Percentiles rank a stretch among this genome's conserved stretches.
phyloP scores from a whole-genome alignment of 2,888 invertebrate species.

The Hirtodrosophila histrioides region DNA sequence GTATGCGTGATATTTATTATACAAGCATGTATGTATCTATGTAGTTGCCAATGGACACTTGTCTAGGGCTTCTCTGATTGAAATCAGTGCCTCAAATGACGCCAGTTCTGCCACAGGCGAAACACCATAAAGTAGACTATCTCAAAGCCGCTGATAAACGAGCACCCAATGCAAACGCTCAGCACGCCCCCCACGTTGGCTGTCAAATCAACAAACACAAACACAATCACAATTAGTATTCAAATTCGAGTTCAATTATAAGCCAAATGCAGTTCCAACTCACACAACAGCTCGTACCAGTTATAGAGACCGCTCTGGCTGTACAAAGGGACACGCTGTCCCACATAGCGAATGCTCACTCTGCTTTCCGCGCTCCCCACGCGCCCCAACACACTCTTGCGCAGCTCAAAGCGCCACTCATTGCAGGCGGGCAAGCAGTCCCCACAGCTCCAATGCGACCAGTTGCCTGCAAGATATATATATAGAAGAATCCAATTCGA shows the following conservation, averaged over 20 bases:
- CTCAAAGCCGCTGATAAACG: conserved; percentile 80
- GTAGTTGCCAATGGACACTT: neutral
- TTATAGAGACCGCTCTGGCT: conserved; percentile 64
- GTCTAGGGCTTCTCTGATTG: neutral
- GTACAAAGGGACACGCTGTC: conserved; percentile 54
- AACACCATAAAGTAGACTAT: conserved; percentile 73
- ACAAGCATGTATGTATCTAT: neutral
- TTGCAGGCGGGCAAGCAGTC: conserved; percentile 74
- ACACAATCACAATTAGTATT: conserved; percentile 3
- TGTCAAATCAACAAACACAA: conserved; percentile 25
- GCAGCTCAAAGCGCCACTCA: conserved; percentile 59
- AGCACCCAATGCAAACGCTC: conserved; percentile 81
- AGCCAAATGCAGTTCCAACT: conserved; percentile 34
- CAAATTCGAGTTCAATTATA: neutral
- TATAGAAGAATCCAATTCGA: neutral
- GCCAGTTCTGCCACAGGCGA: conserved; percentile 66
- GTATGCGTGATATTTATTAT: conserved; percentile 58
- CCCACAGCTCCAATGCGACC: conserved; percentile 52
- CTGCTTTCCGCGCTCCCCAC: conserved; percentile 25
- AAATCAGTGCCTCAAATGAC: conserved; percentile 23
- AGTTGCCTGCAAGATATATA: conserved; percentile 15
- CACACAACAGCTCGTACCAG: conserved; percentile 79
- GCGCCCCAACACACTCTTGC: conserved; percentile 46
- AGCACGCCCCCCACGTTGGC: conserved; percentile 81
- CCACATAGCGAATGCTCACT: conserved; percentile 59